Conservation (phyloP, 2,888 invertebrate genomes). For the Andrena camellia region DNA sequence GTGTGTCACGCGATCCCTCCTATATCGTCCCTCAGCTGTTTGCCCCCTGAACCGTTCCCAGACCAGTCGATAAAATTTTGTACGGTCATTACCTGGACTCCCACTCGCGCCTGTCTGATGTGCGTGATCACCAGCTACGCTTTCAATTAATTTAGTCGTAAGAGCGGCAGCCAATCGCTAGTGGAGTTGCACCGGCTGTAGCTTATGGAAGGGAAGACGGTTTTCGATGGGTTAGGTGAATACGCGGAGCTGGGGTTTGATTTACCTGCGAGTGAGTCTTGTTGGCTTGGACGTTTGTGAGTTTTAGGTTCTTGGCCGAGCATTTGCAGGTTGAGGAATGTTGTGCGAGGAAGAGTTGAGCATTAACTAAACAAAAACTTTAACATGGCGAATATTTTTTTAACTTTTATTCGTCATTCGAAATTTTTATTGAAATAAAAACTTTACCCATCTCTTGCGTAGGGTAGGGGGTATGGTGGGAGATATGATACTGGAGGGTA, state of each 20-base stretch:
- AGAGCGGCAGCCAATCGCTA: background rate
- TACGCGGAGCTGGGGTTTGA: background rate
- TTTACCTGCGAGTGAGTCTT: background rate
- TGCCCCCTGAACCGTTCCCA: constrained; percentile 7
- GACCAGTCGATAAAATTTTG: constrained; percentile 15
- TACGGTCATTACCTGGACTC: constrained; percentile 6
- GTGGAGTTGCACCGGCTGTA: background rate
- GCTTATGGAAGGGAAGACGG: background rate
- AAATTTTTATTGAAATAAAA: too few relatives aligned
- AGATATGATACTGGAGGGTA: too few relatives aligned
- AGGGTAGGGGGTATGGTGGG: too few relatives aligned
- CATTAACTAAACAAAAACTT: too few relatives aligned
- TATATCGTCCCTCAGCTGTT: constrained; percentile 26
- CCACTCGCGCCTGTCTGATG: background rate
- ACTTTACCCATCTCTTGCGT: too few relatives aligned
- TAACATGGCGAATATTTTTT: too few relatives aligned
- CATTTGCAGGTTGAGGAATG: too few relatives aligned
- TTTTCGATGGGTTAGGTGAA: background rate
- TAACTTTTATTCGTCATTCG: too few relatives aligned
- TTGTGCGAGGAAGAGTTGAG: too few relatives aligned
- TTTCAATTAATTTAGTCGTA: constrained; percentile 2
- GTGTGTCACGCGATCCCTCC: constrained; percentile 58
- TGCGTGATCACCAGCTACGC: background rate
- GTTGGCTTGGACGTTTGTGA: too few relatives aligned
- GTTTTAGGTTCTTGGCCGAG: too few relatives aligned